These are phyloP conservation scores for Cataglyphis livida DNA, from an alignment of 2,888 invertebrate species.

Conservation along the genomic window DNA sequence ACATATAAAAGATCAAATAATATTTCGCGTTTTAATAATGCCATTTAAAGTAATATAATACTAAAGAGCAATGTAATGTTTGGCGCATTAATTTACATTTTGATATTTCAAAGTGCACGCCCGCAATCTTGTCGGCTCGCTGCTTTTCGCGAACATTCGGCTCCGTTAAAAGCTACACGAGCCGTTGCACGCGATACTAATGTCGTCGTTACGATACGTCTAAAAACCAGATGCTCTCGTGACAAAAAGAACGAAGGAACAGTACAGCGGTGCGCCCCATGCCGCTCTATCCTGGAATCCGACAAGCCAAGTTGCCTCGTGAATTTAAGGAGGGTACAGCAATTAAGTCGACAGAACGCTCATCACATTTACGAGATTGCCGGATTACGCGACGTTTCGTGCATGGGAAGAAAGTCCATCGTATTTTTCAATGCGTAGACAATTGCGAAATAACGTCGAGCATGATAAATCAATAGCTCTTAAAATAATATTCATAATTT, in stretches of 20 bases:
- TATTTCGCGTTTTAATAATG: conserved; percentile 8
- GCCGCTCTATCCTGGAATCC: background rate
- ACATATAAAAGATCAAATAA: background rate
- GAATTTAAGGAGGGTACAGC: conserved; percentile 42
- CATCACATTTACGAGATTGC: conserved; percentile 51
- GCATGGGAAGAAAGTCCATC: conserved; percentile 17
- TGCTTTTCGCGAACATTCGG: conserved; percentile 43
- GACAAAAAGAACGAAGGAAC: conserved; percentile 61
- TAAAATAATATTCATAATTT: background rate
- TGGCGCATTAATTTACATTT: conserved; percentile 40
- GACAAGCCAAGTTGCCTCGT: conserved; percentile 39
- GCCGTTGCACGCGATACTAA: conserved; percentile 77
- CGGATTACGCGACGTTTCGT: conserved; percentile 43
- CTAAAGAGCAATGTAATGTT: conserved; percentile 1
- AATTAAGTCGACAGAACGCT: conserved; percentile 53
- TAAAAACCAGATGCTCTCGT: conserved; percentile 58
- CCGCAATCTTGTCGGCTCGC: conserved; percentile 39
- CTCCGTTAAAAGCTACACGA: conserved; percentile 58
- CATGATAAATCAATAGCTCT: background rate
- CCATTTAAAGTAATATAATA: conserved; percentile 9
- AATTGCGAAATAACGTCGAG: conserved; percentile 17
- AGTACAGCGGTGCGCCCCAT: conserved; percentile 10
- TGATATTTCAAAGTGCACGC: conserved; percentile 40
- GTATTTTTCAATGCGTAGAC: conserved; percentile 1
- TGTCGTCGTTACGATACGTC: conserved; percentile 75